Percentiles rank a stretch among this genome's conserved stretches.
These are phyloP conservation scores for Gouania willdenowi DNA, from an alignment of 2,797 vertebrate species.

Conservation along the genomic window DNA sequence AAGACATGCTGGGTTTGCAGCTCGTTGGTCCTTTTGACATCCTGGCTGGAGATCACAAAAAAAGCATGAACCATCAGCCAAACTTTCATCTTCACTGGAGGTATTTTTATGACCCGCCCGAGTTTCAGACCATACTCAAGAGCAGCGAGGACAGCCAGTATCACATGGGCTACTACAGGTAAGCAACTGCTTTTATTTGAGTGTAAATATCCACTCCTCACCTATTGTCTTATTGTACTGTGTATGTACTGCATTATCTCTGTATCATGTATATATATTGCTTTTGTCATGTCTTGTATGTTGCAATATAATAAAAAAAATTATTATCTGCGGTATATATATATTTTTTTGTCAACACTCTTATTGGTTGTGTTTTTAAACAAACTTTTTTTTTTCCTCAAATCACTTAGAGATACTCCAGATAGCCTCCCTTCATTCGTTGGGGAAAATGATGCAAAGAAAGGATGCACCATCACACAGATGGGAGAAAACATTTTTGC, in stretches of 20 bases:
- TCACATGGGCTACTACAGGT: conserved; percentile 98
- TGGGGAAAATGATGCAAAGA: conserved; percentile 89
- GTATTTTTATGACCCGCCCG: conserved; percentile 94
- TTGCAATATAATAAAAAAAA: no score
- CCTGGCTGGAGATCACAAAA: conserved; percentile 85
- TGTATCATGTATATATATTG: no score
- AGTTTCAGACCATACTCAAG: conserved; percentile 89
- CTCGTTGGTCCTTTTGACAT: conserved; percentile 94
- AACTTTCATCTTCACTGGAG: conserved; percentile 93
- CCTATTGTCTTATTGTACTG: no score
- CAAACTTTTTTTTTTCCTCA: background rate
- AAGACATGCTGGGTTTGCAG: conserved; percentile 79
- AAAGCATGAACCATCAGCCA: conserved; percentile 62
- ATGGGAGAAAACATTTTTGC: conserved; percentile 93
- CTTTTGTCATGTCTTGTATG: no score
- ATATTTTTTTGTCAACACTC: no score
- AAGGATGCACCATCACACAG: conserved; percentile 82
- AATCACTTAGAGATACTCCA: conserved; percentile 81
- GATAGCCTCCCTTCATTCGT: conserved; percentile 88
- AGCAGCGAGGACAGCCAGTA: conserved; percentile 81
- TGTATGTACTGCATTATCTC: no score
- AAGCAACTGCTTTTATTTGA: no score
- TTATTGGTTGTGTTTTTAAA: no score
- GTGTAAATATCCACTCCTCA: no score
- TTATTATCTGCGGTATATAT: no score